Base-by-base conservation (phyloP, 2,113 vertebrate species). In the Trinectes maculatus region DNA sequence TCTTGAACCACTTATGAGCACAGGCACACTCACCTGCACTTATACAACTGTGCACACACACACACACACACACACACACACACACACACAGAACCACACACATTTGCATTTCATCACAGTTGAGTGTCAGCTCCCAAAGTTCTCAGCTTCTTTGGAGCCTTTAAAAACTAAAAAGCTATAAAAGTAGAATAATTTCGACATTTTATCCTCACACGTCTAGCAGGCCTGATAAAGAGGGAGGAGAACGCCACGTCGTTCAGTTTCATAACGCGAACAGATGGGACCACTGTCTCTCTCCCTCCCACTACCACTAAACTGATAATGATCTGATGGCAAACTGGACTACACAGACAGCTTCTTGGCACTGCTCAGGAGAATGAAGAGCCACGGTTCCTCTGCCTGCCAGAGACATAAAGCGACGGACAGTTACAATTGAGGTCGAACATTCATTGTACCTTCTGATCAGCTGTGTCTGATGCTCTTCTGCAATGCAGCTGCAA, bases 271-370 rank as follows among this genome's bases (percentile, higher is more conserved):
- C 25, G 51, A 78, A 76, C 60, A 82, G 72, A 85, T 68, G 71
- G 66, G 64, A 47, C 52, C 58, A 34, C 52, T 21, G 25, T 42
- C 31, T 62, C 58, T 8, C 44, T 77, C 47, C 54, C 37, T 72
- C 70, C 46, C n/a, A n/a, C n/a, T 54, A 62, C 46, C 60, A 67
- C 63, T 75, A 51, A 74, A 75, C 37, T 55, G 53, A 70, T 72
- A 75, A 46, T 49, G 60, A 83, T 76, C 70, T 61, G 16, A 74
- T 72, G 62, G 71, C 74, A 80, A 84, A 79, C 61, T n/a, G n/a
- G n/a, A n/a, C n/a, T 75, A 47, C 42, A 52, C 42, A 69, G 71
- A 71, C 51, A 76, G 56, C 55, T 44, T 25, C 61, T 66, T 69
- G 68, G 74, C 52, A 49, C 11, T 8, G 47, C 65, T 54, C 47